Evolutionary conservation across 2,797 vertebrate genomes (phyloP).

Genomic region (Babyrousa celebensis): DNA sequence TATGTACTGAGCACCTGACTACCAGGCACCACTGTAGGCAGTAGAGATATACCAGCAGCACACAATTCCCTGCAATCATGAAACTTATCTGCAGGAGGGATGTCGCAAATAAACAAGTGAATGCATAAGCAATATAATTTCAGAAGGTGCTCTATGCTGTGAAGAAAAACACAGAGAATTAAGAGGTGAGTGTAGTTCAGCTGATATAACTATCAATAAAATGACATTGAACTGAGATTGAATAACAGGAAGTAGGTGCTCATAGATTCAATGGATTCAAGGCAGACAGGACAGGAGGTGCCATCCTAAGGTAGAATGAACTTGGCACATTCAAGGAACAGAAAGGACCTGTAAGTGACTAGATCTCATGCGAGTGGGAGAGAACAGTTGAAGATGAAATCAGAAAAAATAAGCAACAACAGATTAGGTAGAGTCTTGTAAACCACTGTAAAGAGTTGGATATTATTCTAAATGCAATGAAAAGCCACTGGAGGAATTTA

Average conservation of each 20-base stretch:
- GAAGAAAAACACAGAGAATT: constrained; percentile 19
- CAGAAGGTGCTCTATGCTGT: background rate
- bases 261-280: background rate
- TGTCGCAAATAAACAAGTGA: background rate
- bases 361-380: no score
- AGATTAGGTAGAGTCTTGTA: background rate
- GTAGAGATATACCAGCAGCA: background rate
- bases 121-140: background rate
- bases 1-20: background rate
- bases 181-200: background rate
- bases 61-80: background rate
- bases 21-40: background rate
- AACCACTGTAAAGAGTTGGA: background rate
- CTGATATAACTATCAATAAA: background rate
- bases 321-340: constrained; percentile 16
- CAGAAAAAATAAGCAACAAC: constrained; percentile 1
- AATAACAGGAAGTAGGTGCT: background rate
- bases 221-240: background rate
- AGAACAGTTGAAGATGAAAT: background rate
- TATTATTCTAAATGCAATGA: constrained; percentile 5
- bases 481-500: constrained; percentile 33
- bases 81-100: background rate
- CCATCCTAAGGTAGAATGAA: background rate
- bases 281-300: constrained; percentile 8
- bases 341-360: background rate